These are phyloP conservation scores for Malurus cyaneus DNA, from an alignment of 2,113 vertebrate species.

Conservation along the genomic window DNA sequence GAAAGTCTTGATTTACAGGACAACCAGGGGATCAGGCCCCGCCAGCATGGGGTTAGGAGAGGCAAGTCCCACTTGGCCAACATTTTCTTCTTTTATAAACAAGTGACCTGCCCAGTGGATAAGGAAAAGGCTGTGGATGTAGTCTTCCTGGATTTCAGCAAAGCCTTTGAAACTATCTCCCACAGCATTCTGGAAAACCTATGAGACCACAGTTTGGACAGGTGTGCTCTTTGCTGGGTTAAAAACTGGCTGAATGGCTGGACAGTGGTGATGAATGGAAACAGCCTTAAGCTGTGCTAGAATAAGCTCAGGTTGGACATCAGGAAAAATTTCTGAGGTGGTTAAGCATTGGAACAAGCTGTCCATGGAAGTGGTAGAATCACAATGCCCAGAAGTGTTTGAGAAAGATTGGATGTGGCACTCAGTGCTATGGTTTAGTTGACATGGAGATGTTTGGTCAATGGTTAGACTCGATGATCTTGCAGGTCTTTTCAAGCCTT, in stretches of 20 bases:
- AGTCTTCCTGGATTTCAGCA: not conserved
- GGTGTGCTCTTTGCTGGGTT: not conserved
- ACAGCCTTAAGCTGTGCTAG: not conserved
- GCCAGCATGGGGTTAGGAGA: not conserved
- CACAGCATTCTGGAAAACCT: not conserved
- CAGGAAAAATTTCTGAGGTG: not conserved
- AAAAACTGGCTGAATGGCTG: not conserved
- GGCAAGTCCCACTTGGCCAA: no score
- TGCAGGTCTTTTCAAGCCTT: not conserved
- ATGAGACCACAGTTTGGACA: not conserved
- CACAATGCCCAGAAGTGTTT: fast-evolving
- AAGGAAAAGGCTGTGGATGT: not conserved
- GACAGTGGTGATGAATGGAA: not conserved
- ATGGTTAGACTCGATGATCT: not conserved
- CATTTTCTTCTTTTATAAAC: not conserved
- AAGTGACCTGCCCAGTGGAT: not conserved
- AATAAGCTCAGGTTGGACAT: not conserved
- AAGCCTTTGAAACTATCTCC: not conserved
- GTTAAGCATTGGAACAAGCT: not conserved
- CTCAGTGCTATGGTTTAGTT: not conserved
- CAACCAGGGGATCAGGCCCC: not conserved
- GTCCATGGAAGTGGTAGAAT: not conserved
- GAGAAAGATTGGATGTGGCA: not conserved
- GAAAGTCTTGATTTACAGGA: not conserved
- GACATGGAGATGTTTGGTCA: not conserved